Conservation (phyloP, 2,888 invertebrate genomes). For the Drosophila colorata region DNA sequence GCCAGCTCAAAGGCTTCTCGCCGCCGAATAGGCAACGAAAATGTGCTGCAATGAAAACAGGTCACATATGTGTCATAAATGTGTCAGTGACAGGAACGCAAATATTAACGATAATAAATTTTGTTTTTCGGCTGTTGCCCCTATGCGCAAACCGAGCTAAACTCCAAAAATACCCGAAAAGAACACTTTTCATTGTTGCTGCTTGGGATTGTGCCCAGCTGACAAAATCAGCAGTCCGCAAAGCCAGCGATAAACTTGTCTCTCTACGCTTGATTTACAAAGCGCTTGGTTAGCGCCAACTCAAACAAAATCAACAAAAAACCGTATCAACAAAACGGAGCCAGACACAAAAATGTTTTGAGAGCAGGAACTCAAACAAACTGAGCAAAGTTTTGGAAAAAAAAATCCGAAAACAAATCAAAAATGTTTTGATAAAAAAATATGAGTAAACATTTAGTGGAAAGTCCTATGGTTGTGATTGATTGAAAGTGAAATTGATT, state of each 20-base stretch:
- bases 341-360: slow-evolving; percentile 34
- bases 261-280: slow-evolving; percentile 69
- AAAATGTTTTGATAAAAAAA: slow-evolving; percentile 31
- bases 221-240: slow-evolving; percentile 55
- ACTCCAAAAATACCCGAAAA: slow-evolving; percentile 12
- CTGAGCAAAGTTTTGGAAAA: background rate
- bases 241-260: slow-evolving; percentile 66
- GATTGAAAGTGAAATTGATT: slow-evolving; percentile 1
- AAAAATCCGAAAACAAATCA: slow-evolving; percentile 3
- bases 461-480: background rate
- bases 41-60: slow-evolving; percentile 35
- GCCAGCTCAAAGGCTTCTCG: slow-evolving; percentile 60
- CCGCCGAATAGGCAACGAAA: slow-evolving; percentile 53
- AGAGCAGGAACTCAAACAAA: slow-evolving; percentile 3
- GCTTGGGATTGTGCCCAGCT: slow-evolving; percentile 59
- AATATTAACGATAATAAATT: slow-evolving; percentile 69
- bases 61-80: slow-evolving; percentile 55
- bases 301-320: slow-evolving; percentile 19
- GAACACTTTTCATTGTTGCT: slow-evolving; percentile 23
- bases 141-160: slow-evolving; percentile 22
- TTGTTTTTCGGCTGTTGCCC: slow-evolving; percentile 30
- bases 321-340: slow-evolving; percentile 22
- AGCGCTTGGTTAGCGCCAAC: too few relatives aligned
- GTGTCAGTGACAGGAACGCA: slow-evolving; percentile 62
- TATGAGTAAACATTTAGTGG: slow-evolving; percentile 24